Evolutionary conservation across 2,113 vertebrate species (phyloP).

Genomic region (Pithys albifrons): DNA sequence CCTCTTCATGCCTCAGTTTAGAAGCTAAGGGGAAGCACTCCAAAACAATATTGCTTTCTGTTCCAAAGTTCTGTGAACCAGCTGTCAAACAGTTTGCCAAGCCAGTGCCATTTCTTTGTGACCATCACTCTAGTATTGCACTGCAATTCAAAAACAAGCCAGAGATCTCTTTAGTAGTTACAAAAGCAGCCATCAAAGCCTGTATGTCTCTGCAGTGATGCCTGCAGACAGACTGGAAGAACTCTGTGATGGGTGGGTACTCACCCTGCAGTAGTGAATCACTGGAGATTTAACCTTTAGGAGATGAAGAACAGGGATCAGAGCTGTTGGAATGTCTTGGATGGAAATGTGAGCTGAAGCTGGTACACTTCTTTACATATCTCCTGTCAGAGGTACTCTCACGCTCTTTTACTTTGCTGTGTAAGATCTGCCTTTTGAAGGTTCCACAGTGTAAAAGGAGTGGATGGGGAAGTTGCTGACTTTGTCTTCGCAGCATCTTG

Average conservation of each 20-base stretch:
- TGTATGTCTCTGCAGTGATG: not conserved
- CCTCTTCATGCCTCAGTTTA: not conserved
- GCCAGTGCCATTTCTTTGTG: not conserved
- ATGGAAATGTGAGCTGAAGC: not conserved
- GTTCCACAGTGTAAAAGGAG: not conserved
- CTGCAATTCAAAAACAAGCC: not conserved
- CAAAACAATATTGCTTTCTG: not conserved
- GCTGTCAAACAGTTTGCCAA: not conserved
- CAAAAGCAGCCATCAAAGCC: not conserved
- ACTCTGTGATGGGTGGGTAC: not conserved
- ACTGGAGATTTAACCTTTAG: not conserved
- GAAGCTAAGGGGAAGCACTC: not conserved
- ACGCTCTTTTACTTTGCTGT: not conserved
- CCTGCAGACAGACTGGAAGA: not conserved
- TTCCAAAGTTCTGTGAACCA: not conserved
- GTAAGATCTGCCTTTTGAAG: not conserved
- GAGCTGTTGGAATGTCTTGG: accelerated
- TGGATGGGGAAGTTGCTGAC: not conserved
- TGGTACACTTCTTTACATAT: not conserved
- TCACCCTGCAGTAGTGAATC: not conserved
- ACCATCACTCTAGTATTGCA: not conserved
- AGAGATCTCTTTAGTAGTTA: not conserved
- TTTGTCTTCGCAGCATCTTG: not conserved
- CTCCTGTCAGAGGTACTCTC: not conserved
- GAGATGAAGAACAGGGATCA: accelerated